phyloP scores from a whole-genome alignment of 2,888 invertebrate species.

The Eurytoma californica region DNA sequence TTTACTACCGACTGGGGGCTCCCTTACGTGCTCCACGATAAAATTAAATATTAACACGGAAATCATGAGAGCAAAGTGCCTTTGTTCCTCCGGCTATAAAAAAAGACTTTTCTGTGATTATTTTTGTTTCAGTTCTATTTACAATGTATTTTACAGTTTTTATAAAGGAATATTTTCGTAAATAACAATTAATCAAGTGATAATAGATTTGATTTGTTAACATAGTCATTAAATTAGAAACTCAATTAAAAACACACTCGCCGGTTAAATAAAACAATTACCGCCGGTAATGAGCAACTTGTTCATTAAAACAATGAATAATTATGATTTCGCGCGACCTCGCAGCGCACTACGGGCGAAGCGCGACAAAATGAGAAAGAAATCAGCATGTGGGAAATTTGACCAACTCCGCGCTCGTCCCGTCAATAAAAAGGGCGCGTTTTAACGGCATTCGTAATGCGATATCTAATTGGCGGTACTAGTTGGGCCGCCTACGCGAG shows the following conservation, averaged over 20 bases:
- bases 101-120: too few relatives aligned
- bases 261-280: conserved; percentile 13
- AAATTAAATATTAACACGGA: conserved; percentile 47
- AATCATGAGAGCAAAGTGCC: conserved; percentile 37
- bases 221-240: too few relatives aligned
- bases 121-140: too few relatives aligned
- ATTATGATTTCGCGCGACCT: conserved; percentile 6
- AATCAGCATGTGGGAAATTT: conserved; percentile 36
- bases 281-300: conserved; percentile 11
- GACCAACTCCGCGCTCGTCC: conserved; percentile 15
- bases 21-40: neutral
- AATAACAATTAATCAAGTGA: too few relatives aligned
- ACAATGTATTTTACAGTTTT: too few relatives aligned
- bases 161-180: too few relatives aligned
- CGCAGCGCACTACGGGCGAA: neutral
- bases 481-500: conserved; percentile 15
- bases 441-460: conserved; percentile 15
- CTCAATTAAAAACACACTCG: too few relatives aligned
- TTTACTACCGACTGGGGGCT: conserved; percentile 24
- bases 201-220: too few relatives aligned
- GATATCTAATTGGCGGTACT: conserved; percentile 39
- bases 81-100: too few relatives aligned
- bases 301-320: conserved; percentile 20
- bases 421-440: conserved; percentile 27
- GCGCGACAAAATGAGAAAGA: neutral